A percentile compares a stretch with the other conserved stretches of the same genome.
phyloP scores from a whole-genome alignment of 2,888 invertebrate species.

The Palloptera scutellata region DNA sequence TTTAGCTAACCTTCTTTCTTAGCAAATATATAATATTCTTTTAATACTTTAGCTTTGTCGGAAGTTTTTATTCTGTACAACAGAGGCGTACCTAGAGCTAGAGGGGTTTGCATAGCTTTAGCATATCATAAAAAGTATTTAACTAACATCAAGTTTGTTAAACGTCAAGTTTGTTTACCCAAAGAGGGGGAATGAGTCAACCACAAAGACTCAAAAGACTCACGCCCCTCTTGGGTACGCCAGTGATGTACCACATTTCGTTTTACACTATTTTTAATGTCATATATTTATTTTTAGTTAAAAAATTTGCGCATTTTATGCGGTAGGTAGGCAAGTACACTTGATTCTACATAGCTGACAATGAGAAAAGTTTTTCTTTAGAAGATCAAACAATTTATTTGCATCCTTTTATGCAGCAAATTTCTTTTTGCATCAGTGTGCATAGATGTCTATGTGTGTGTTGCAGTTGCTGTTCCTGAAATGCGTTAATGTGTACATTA shows the following conservation, averaged over 20 bases:
- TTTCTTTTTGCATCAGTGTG: background rate
- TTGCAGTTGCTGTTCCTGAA: constrained; percentile 9
- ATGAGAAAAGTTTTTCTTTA: constrained; percentile 27
- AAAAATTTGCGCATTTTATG: background rate
- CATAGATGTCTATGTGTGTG: background rate
- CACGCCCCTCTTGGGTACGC: too few species aligned
- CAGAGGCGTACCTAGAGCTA: too few species aligned
- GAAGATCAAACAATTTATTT: constrained; percentile 32
- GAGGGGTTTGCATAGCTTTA: too few species aligned
- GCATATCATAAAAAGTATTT: too few species aligned
- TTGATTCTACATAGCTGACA: background rate
- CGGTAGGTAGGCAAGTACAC: too few species aligned
- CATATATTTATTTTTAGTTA: constrained; percentile 3
- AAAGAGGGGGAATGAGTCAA: too few species aligned
- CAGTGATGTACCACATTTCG: background rate
- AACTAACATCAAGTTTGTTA: too few species aligned
- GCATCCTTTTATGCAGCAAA: constrained; percentile 22
- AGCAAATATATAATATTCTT: too few species aligned
- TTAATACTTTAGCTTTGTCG: background rate
- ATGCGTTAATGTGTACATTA: constrained; percentile 19
- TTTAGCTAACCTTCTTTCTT: too few species aligned
- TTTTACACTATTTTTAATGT: background rate
- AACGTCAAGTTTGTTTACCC: too few species aligned
- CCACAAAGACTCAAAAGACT: too few species aligned
- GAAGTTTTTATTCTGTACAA: background rate